Evolutionary conservation across 2,113 vertebrate species (phyloP).

Genomic region (Probosciger aterrimus): DNA sequence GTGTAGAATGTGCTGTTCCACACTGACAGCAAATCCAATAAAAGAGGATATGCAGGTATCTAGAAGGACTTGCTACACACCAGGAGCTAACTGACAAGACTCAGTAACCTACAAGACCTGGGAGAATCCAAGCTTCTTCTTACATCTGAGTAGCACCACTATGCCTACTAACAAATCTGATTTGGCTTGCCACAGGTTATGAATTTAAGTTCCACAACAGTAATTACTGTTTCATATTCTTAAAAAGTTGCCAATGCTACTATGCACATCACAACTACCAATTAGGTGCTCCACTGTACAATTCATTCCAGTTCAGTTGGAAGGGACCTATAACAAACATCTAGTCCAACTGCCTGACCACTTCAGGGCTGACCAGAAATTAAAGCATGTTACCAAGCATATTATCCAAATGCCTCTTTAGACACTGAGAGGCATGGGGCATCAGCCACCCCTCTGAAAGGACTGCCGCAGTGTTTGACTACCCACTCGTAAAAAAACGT

Average conservation of each 20-base stretch:
- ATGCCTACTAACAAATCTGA: background rate
- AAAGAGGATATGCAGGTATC: background rate
- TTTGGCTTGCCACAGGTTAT: background rate
- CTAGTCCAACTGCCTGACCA: background rate
- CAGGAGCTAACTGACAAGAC: background rate
- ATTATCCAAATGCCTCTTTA: background rate
- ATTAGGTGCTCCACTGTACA: accelerated
- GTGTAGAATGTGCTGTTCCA: background rate
- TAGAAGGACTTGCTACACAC: background rate
- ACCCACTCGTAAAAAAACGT: background rate
- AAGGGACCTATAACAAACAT: background rate
- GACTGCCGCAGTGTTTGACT: background rate
- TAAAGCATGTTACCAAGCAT: background rate
- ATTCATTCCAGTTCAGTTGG: background rate
- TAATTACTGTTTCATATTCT: background rate
- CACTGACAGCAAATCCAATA: background rate
- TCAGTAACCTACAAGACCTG: background rate
- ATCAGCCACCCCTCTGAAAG: background rate
- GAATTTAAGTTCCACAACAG: background rate
- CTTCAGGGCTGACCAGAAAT: background rate
- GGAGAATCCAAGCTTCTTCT: background rate
- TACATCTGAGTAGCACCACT: background rate
- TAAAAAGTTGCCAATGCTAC: background rate
- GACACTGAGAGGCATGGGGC: background rate
- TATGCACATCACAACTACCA: background rate